Evolutionary conservation across 2,797 vertebrate species (phyloP).

Genomic region (Pangasius krempfi): DNA sequence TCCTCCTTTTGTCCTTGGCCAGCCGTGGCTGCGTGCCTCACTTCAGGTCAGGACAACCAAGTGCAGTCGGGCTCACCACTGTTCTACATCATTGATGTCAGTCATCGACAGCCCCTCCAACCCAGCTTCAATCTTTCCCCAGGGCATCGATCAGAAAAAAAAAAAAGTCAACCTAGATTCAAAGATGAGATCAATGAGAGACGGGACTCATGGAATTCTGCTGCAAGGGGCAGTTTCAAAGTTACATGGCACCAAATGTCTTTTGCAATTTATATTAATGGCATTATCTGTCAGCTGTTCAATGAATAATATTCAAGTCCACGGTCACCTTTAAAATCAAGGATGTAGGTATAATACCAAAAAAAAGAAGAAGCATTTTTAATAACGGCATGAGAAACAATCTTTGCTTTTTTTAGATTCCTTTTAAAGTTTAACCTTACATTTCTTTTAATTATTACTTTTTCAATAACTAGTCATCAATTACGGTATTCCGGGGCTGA

Average conservation of each 20-base stretch:
- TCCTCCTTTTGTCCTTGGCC: slow-evolving; percentile 60
- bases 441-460: neutral
- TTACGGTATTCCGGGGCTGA: slow-evolving; percentile 8
- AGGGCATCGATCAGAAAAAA: slow-evolving; percentile 57
- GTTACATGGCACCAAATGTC: slow-evolving; percentile 30
- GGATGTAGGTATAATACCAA: neutral
- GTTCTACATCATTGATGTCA: slow-evolving; percentile 65
- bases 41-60: slow-evolving; percentile 62
- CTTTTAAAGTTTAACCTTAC: neutral
- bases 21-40: slow-evolving; percentile 51
- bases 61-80: slow-evolving; percentile 58
- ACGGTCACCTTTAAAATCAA: slow-evolving; percentile 25
- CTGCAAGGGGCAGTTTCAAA: slow-evolving; percentile 39
- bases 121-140: slow-evolving; percentile 42
- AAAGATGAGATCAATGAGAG: slow-evolving; percentile 60
- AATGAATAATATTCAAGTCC: slow-evolving; percentile 16
- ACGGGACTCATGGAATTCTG: slow-evolving; percentile 52
- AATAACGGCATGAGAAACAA: neutral
- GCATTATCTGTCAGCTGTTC: slow-evolving; percentile 18
- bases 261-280: slow-evolving; percentile 32
- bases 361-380: neutral
- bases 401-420: neutral
- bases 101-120: slow-evolving; percentile 57
- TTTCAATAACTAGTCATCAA: slow-evolving; percentile 19
- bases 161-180: slow-evolving; percentile 56